Evolutionary conservation across 53 echinoderm and acorn worm genomes (phyloP), one percentile per base, ranked within the genome.

Genomic region (Astropecten irregularis): DNA sequence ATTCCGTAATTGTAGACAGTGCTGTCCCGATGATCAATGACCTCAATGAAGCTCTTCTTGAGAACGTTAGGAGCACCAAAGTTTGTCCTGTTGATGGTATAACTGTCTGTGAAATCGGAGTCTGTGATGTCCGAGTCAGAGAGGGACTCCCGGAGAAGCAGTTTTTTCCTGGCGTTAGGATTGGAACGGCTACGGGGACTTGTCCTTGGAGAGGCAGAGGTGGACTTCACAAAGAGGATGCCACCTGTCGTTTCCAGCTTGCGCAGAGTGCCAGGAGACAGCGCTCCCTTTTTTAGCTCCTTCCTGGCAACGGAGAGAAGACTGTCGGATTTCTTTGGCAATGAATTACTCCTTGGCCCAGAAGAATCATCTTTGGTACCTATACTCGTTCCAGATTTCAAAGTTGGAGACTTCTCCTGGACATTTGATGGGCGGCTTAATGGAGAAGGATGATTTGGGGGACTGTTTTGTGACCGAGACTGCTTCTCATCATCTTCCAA

Each of bases 1-100:
- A 95, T 81, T 4, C 96, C 96, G 73, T 95, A 95, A 55, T 95
- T 93, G 68, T 93, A 95, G 18, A 77, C 87, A 28, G 58, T 15
- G 49, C 40, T 46, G 27, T 77, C 57, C 18, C 39, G 3, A 29
- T 95, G 89, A 48, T 95, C 89, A 10, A 93, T 59, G 9, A 84
- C 60, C 34, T 74, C 76, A n/a, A 90, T 73, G 34, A 57, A 60
- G 50, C 85, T 85, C 26, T 48, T 62, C 28, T 64, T 72, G 1
- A 85, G 85, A 13, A 59, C 58, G 25, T 73, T 47, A 9, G 85
- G 85, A 15, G 64, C 73, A 35, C 85, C 73, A 36, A 73, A 72
- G 4, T 63, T 49, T 16, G 73, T 38, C 11, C 20, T 2, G 40
- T 73, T 32, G 25, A 20, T 39, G 1, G 71, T 19, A 7, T 29